Evolutionary conservation across 2,113 vertebrate species (phyloP).

Genomic region (Datnioides undecimradiatus): DNA sequence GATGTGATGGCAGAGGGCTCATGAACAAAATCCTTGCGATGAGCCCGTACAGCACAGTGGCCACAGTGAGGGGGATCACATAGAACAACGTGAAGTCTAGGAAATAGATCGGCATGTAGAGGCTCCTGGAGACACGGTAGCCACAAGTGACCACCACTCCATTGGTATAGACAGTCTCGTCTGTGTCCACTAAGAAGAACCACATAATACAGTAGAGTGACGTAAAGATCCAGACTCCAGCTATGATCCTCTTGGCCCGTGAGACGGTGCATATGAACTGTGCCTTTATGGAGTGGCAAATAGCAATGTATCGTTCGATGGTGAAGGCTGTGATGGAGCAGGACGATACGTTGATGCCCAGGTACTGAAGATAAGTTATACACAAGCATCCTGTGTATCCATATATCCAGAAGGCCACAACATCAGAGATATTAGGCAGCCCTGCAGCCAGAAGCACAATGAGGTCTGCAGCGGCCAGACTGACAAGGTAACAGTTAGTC

Average conservation of each 20-base stretch:
- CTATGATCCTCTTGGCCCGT: constrained; percentile 88
- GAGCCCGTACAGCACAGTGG: constrained; percentile 86
- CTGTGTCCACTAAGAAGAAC: constrained; percentile 91
- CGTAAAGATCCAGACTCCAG: constrained; percentile 87
- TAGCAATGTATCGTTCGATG: constrained; percentile 89
- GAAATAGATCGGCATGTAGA: constrained; percentile 91
- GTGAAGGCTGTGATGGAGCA: constrained; percentile 90
- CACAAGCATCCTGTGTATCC: constrained; percentile 88
- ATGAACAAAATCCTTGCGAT: constrained; percentile 87
- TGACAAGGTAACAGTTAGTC: constrained; percentile 91
- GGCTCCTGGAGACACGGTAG: constrained; percentile 86
- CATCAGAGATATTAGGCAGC: constrained; percentile 88
- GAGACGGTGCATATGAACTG: constrained; percentile 89
- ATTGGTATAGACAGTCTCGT: constrained; percentile 83
- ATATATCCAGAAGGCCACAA: constrained; percentile 87
- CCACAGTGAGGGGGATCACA: constrained; percentile 82
- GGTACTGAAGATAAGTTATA: constrained; percentile 91
- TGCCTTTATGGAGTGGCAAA: constrained; percentile 88
- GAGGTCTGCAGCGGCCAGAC: constrained; percentile 88
- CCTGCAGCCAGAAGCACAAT: constrained; percentile 88
- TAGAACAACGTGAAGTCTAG: constrained; percentile 90
- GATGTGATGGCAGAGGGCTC: constrained; percentile 79
- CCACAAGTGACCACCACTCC: constrained; percentile 86
- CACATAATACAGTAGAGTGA: constrained; percentile 89
- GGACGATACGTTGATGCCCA: constrained; percentile 89